These are phyloP conservation scores for Cherax destructor DNA, from an alignment of 1,140 invertebrate species.

Conservation along the genomic window DNA sequence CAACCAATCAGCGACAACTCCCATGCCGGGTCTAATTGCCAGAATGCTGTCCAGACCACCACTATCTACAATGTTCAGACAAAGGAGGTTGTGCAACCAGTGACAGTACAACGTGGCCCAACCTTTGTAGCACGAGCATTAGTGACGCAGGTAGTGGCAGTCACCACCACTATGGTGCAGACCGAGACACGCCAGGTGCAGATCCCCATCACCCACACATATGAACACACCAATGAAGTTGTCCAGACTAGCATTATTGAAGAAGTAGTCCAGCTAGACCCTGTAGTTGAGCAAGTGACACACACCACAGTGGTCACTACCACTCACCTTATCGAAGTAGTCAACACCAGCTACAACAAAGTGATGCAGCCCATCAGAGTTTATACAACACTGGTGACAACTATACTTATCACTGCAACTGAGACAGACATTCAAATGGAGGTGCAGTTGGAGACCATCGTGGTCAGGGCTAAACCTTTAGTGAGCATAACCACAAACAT, in stretches of 20 bases:
- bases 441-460: conserved; percentile 17
- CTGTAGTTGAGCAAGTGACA: conserved; percentile 40
- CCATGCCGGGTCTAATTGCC: conserved; percentile 4
- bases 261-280: conserved; percentile 44
- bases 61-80: conserved; percentile 40
- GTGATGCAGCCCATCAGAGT: conserved; percentile 35
- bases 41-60: conserved; percentile 38
- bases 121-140: conserved; percentile 53
- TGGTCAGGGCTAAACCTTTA: conserved; percentile 20
- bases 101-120: conserved; percentile 49
- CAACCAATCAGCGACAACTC: conserved; percentile 40
- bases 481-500: conserved; percentile 39
- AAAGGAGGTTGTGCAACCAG: conserved; percentile 47
- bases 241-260: conserved; percentile 39
- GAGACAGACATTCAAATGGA: conserved; percentile 42
- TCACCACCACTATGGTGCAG: conserved; percentile 66
- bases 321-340: conserved; percentile 50
- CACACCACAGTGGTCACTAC: conserved; percentile 44
- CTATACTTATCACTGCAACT: conserved; percentile 27
- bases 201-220: conserved; percentile 59
- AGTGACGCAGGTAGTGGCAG: conserved; percentile 62
- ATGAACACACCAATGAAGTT: conserved; percentile 50
- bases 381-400: conserved; percentile 42
- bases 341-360: conserved; percentile 31
- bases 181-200: conserved; percentile 55